phyloP scores from a whole-genome alignment of 92 coral and sea anemone species.

The Paramuricea clavata region DNA sequence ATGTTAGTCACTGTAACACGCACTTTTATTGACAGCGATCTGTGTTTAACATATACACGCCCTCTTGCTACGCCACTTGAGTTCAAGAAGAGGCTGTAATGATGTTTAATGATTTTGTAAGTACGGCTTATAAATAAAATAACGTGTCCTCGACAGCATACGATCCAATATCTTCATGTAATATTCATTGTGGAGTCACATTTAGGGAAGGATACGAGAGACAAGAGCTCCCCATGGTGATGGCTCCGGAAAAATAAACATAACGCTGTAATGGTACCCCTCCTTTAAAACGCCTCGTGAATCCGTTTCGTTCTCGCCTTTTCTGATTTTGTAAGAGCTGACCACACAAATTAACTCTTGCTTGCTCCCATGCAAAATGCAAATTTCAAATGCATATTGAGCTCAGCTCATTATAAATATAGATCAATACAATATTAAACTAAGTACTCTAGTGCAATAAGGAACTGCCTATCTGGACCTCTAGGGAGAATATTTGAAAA shows the following conservation, averaged over 20 bases:
- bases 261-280: background rate
- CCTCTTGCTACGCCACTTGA: background rate
- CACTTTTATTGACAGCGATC: slow-evolving; percentile 5
- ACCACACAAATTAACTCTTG: too few relatives aligned
- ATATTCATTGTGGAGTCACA: background rate
- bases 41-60: background rate
- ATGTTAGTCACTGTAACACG: background rate
- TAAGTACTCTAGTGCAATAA: too few relatives aligned
- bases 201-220: background rate
- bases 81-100: background rate
- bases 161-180: background rate
- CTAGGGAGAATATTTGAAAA: too few relatives aligned
- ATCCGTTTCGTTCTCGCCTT: background rate
- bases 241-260: background rate
- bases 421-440: too few relatives aligned
- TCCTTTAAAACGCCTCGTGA: background rate
- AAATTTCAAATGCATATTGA: too few relatives aligned
- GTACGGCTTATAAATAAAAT: background rate
- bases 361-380: background rate
- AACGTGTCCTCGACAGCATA: background rate
- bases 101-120: background rate
- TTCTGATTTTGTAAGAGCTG: background rate
- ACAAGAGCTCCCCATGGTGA: slow-evolving; percentile 2
- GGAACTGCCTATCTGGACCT: too few relatives aligned
- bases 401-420: background rate